These are phyloP conservation scores for Dolichomitus sp. DNA, from an alignment of 2,888 invertebrate genomes.

Conservation along the genomic window DNA sequence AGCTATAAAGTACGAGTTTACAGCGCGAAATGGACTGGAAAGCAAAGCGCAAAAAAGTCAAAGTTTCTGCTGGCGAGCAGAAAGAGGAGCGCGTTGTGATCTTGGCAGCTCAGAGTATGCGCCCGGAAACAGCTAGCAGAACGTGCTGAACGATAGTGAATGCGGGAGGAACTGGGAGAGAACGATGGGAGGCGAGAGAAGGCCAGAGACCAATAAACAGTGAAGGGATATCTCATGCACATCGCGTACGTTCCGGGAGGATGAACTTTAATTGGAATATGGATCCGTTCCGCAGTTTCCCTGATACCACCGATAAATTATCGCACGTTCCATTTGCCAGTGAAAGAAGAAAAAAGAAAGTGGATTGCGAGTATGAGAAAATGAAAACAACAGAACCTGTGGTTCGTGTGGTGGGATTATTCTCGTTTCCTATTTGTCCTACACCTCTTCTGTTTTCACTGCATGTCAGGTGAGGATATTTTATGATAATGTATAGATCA, in stretches of 20 bases:
- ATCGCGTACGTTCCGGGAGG: conserved; percentile 81
- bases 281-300: conserved; percentile 84
- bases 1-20: conserved; percentile 84
- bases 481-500: conserved; percentile 32
- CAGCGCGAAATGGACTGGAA: conserved; percentile 85
- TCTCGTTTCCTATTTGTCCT: conserved; percentile 54
- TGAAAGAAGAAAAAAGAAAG: conserved; percentile 69
- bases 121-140: conserved; percentile 36
- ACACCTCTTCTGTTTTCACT: conserved; percentile 33
- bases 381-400: conserved; percentile 42
- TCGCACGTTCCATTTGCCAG: conserved; percentile 84
- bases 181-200: conserved; percentile 42
- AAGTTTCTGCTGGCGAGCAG: conserved; percentile 42
- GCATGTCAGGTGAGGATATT: conserved; percentile 22
- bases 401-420: conserved; percentile 49
- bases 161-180: conserved; percentile 50
- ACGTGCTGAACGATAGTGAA: conserved; percentile 57
- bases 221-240: conserved; percentile 67
- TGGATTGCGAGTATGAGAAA: conserved; percentile 49
- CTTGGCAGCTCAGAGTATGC: conserved; percentile 45
- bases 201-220: conserved; percentile 60
- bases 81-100: conserved; percentile 58
- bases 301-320: conserved; percentile 82
- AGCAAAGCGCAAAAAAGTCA: conserved; percentile 77
- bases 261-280: conserved; percentile 86